phyloP scores from a whole-genome alignment of 2,797 vertebrate species.

The Sebastes goodei region DNA sequence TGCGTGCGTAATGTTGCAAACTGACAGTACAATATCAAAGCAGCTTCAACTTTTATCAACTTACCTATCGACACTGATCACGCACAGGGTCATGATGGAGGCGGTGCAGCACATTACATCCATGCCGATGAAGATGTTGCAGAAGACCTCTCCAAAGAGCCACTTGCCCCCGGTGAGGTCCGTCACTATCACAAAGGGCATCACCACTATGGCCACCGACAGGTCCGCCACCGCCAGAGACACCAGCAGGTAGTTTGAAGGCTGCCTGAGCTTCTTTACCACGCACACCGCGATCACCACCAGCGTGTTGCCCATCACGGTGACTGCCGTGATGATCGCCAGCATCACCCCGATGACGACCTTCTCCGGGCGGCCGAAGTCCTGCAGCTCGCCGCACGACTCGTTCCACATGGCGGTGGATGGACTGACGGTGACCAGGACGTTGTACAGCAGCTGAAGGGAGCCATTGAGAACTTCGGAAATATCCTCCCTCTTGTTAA shows the following conservation, averaged over 20 bases:
- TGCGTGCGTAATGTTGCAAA: slow-evolving; percentile 36
- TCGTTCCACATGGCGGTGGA: slow-evolving; percentile 79
- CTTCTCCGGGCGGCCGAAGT: slow-evolving; percentile 82
- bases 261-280: slow-evolving; percentile 86
- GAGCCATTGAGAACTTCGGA: slow-evolving; percentile 83
- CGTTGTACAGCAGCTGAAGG: slow-evolving; percentile 68
- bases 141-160: slow-evolving; percentile 87
- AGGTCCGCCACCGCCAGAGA: slow-evolving; percentile 86
- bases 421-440: slow-evolving; percentile 52
- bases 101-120: slow-evolving; percentile 90
- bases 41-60: slow-evolving; percentile 47
- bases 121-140: slow-evolving; percentile 88
- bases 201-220: slow-evolving; percentile 84
- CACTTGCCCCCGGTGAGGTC: slow-evolving; percentile 87
- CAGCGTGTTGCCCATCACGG: slow-evolving; percentile 87
- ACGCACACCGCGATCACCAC: slow-evolving; percentile 86
- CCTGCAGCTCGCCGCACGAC: slow-evolving; percentile 81
- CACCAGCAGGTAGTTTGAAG: slow-evolving; percentile 87
- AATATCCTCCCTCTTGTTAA: slow-evolving; percentile 71
- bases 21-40: too few species aligned
- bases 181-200: slow-evolving; percentile 88
- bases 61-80: slow-evolving; percentile 88
- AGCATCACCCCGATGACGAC: slow-evolving; percentile 84
- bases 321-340: slow-evolving; percentile 84
- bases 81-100: slow-evolving; percentile 87